These are phyloP conservation scores for Chymomyza costata DNA, from an alignment of 1,140 invertebrate species.

Conservation along the genomic window DNA sequence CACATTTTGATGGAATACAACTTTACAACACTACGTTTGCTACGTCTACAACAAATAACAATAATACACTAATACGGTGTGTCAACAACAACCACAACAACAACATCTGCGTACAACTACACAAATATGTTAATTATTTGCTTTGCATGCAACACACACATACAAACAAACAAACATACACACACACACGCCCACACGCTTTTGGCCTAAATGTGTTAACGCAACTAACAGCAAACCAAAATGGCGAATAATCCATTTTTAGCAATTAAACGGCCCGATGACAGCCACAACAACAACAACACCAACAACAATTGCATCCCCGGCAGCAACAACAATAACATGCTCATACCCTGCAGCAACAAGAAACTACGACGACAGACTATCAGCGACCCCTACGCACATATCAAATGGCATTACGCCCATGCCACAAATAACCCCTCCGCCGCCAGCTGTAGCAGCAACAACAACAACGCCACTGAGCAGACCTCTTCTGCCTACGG, in stretches of 20 bases:
- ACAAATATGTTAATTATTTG: background rate
- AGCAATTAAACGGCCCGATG: slow-evolving; percentile 43
- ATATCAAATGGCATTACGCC: slow-evolving; percentile 55
- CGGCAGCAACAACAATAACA: slow-evolving; percentile 17
- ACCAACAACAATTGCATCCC: slow-evolving; percentile 9
- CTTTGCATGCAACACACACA: too few relatives aligned
- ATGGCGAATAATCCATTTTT: slow-evolving; percentile 64
- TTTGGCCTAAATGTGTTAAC: slow-evolving; percentile 21
- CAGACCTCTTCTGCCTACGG: slow-evolving; percentile 25
- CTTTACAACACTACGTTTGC: background rate
- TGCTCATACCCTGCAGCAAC: slow-evolving; percentile 20
- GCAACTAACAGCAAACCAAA: slow-evolving; percentile 50
- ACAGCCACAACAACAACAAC: slow-evolving; percentile 13
- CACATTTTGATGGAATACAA: too few relatives aligned
- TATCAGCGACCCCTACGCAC: slow-evolving; percentile 65
- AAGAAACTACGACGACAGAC: slow-evolving; percentile 65
- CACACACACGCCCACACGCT: slow-evolving; percentile 1
- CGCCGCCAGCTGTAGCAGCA: slow-evolving; percentile 35
- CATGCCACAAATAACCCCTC: slow-evolving; percentile 21
- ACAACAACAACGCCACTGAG: slow-evolving; percentile 14
- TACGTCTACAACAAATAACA: slow-evolving; percentile 13
- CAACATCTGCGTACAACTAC: too few relatives aligned
- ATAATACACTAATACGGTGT: background rate
- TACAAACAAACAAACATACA: slow-evolving; percentile 1
- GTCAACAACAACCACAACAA: slow-evolving; percentile 23